Base-by-base conservation (phyloP, 37 sponge, comb jelly and placozoan genomes). In the Ephydatia muelleri region DNA sequence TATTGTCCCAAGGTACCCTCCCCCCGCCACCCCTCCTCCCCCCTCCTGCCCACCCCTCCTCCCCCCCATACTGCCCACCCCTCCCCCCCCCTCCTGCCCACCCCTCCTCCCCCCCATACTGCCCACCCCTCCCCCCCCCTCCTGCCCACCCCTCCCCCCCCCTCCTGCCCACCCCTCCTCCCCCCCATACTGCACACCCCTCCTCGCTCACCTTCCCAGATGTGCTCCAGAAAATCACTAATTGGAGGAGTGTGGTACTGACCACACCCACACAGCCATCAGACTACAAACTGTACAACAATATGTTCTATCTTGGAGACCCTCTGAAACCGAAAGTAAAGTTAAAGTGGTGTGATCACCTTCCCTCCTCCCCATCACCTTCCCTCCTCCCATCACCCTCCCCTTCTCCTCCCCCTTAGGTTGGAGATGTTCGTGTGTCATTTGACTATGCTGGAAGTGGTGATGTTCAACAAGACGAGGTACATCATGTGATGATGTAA, bases 361-460 rank as follows among this genome's bases (percentile, higher is more conserved):
- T 29, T 6, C 72, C 9, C 34, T 71, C 34, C 31, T 13, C 72
- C 30, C 16, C 12, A 4, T 21, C 57, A 19, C 57, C 57, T 57
- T 21, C 57, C 57, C 57, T 14, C 34, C 32, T 33, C 12, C 39
- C 19, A n/a, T n/a, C 16, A 1, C 12, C 57, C 57, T 57, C 57
- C 57, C 16, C 57, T 21, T 21, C 57, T 14, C 57, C 57, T 57
- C 19, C 19, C 57, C 12, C 39, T 32, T 37, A 88, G 71, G 73
- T 88, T 34, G 89, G 89, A 8, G 89, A 88, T 47, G 67, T 88
- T 3, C 67, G 89, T 16, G 49, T 88, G 25, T 27, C 35, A 22
- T 88, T 68, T 39, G 73, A 83, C 29, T 75, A 38, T 28, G 89
- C 83, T 34, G 89, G 89, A 0, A 40, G 39, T 13, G 39, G 70